Evolutionary conservation across 2,888 invertebrate species (phyloP), one percentile per base, ranked within the genome.

Genomic region (Drepanosiphum platanoidis): DNA sequence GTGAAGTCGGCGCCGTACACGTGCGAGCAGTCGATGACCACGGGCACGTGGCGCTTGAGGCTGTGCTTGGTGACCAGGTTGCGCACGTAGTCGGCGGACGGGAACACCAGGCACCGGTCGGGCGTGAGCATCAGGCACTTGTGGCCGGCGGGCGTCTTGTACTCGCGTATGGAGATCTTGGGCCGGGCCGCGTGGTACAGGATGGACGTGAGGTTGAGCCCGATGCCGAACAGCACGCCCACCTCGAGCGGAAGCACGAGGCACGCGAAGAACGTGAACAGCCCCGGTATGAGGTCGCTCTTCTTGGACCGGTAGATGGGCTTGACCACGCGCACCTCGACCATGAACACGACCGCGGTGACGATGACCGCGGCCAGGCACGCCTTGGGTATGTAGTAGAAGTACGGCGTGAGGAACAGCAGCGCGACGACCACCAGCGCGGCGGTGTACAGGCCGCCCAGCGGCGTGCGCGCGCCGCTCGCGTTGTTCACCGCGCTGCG

Each of bases 221-320:
- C 93, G 82, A 96, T 93, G 61, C 97, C 97, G 86, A 94, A 92
- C 15, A 96, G 91, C 88, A 97, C 96, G 88, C 97, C 97, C 89
- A 95, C 93, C 92, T 97, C 96, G 88, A 97, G 91, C 84, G 95
- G 96, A 87, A 97, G 90, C 71, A 94, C 92, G 75, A 97, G 91
- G 88, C 97, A 97, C 84, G 95, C 93, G 77, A 96, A 90, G 90
- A 97, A 97, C 36, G 97, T 96, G 30, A 93, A 93, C 70, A 95
- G 89, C 86, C 96, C 96, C 27, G 97, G 95, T 86, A 97, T 92
- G 86, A 97, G 91, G 90, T 97, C 97, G 88, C 94, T 93, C 90
- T 95, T 96, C 90, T 96, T 96, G 11, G 95, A 93, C 88, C 95
- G 92, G 96, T 96, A 96, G 94, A 96, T 95, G 0, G 96, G 95